These are phyloP conservation scores for Philonicus albiceps DNA, from an alignment of 2,888 invertebrate genomes.

Conservation along the genomic window DNA sequence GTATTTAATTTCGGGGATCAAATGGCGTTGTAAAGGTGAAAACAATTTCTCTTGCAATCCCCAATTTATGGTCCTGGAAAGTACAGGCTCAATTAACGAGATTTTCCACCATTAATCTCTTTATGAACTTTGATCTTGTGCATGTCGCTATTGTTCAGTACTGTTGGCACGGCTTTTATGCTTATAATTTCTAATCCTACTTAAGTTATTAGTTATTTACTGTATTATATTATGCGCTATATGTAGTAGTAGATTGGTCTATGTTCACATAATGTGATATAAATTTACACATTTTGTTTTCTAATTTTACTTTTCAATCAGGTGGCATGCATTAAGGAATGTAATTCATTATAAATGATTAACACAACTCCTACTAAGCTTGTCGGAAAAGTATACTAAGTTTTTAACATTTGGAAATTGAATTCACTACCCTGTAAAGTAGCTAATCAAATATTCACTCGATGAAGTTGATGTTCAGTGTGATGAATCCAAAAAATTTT, in stretches of 20 bases:
- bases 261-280: too few species aligned
- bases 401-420: too few species aligned
- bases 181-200: not conserved
- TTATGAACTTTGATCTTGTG: not conserved
- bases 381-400: too few species aligned
- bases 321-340: too few species aligned
- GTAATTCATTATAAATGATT: too few species aligned
- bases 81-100: not conserved
- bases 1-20: constrained; percentile 18
- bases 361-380: too few species aligned
- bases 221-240: not conserved
- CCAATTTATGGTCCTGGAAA: not conserved
- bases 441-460: too few species aligned
- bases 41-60: constrained; percentile 14
- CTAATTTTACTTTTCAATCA: too few species aligned
- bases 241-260: not conserved
- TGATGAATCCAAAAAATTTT: too few species aligned
- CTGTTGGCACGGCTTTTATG: not conserved
- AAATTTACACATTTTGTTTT: too few species aligned
- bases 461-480: too few species aligned
- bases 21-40: constrained; percentile 21
- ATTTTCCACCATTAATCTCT: not conserved
- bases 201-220: not conserved
- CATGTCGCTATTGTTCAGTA: not conserved
- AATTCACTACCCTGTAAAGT: too few species aligned